Percentiles rank a stretch among this genome's conserved stretches.
phyloP scores from a whole-genome alignment of 2,797 vertebrate species.

The Rhinichthys osculus region DNA sequence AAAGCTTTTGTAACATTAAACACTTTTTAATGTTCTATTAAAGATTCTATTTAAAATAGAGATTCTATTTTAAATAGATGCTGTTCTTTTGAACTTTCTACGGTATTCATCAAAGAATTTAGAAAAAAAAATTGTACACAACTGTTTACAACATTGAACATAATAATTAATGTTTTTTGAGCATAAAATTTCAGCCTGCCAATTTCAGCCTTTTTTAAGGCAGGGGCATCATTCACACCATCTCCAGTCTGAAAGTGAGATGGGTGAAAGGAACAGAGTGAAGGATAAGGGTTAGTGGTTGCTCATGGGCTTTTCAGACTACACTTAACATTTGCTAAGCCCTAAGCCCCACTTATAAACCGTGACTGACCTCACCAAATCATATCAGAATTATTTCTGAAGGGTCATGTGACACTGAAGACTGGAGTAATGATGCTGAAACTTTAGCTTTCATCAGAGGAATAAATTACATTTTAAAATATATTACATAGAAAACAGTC shows the following conservation, averaged over 20 bases:
- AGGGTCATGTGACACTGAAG: too few relatives aligned
- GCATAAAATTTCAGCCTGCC: slow-evolving; percentile 65
- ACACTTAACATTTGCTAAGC: background rate
- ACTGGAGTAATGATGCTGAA: background rate
- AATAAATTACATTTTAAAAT: background rate
- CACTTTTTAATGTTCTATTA: too few relatives aligned
- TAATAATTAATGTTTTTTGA: too few relatives aligned
- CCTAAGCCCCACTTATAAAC: background rate
- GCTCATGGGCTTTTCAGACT: background rate
- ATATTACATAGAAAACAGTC: background rate
- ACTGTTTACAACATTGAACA: too few relatives aligned
- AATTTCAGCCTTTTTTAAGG: slow-evolving; percentile 96
- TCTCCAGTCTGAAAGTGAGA: slow-evolving; percentile 86
- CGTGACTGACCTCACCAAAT: background rate
- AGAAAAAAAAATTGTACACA: too few relatives aligned
- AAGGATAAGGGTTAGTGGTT: background rate
- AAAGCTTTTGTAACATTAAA: too few relatives aligned
- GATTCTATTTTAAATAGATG: too few relatives aligned
- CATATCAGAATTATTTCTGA: too few relatives aligned
- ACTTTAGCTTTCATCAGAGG: background rate
- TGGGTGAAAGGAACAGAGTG: background rate
- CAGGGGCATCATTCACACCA: slow-evolving; percentile 93
- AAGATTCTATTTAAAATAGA: too few relatives aligned
- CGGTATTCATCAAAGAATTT: too few relatives aligned
- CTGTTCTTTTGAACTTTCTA: too few relatives aligned